Percentiles rank a stretch among this genome's conserved stretches.
phyloP scores from a whole-genome alignment of 2,888 invertebrate species.

The Acanthococcus lagerstroemiae region DNA sequence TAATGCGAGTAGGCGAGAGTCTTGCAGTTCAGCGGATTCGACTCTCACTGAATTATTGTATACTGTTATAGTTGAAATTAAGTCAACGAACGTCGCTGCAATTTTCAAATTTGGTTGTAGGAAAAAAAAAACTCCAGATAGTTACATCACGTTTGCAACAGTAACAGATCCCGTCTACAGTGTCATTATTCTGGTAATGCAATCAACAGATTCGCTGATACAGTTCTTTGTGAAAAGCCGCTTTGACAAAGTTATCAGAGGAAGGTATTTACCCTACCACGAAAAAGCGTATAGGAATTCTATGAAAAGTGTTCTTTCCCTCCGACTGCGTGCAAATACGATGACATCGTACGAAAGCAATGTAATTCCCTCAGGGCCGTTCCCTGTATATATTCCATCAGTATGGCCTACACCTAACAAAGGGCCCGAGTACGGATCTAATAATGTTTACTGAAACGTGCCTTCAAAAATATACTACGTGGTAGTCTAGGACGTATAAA shows the following conservation, averaged over 20 bases:
- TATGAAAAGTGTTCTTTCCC: conserved; percentile 16
- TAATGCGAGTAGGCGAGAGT: too few relatives aligned
- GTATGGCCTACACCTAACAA: conserved; percentile 14
- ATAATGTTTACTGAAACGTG: conserved; percentile 25
- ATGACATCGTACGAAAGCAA: conserved; percentile 13
- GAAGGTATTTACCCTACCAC: conserved; percentile 3
- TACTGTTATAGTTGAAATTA: too few relatives aligned
- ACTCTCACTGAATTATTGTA: too few relatives aligned
- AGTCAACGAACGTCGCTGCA: too few relatives aligned
- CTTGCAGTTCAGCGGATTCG: too few relatives aligned
- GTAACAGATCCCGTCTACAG: too few relatives aligned
- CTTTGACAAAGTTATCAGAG: conserved; percentile 15
- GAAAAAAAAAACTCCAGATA: too few relatives aligned
- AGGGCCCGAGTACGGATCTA: conserved; percentile 14
- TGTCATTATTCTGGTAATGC: conserved; percentile 21
- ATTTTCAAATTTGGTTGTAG: too few relatives aligned
- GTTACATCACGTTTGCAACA: too few relatives aligned
- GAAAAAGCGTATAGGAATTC: conserved; percentile 22
- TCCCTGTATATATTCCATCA: conserved; percentile 12
- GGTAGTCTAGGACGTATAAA: neutral
- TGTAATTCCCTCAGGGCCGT: conserved; percentile 17
- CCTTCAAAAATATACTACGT: conserved; percentile 15
- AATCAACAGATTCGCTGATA: conserved; percentile 24
- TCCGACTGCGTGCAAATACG: conserved; percentile 7
- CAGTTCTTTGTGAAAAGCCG: conserved; percentile 12